Evolutionary conservation across 2,888 invertebrate species (phyloP), one percentile per base, ranked within the genome.

Genomic region (Chloromyia formosa): DNA sequence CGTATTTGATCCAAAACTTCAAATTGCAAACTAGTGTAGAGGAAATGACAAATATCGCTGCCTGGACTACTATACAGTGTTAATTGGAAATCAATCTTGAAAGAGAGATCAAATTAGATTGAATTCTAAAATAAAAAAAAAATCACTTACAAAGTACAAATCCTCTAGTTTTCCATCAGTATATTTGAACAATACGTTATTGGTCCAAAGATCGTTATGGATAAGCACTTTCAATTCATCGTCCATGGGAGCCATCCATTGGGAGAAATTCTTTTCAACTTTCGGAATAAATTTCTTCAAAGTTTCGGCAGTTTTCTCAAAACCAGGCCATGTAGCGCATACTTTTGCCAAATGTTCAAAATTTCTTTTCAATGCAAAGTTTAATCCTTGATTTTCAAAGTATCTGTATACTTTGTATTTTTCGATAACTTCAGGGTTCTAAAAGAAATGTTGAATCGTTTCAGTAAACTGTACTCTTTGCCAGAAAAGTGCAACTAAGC

Each of bases 161-260:
- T 87, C 85, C 56, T 80, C 78, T 7, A 86, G 80, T 23, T 81
- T 82, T 20, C 80, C 75, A 20, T 82, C 42, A 35, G 23, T 27
- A 27, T 69, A 69, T n/a, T 81, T 80, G 80, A 87, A 88, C 85
- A 88, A 85, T 78, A 88, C 86, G 78, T 88, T 88, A 75, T 87
- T 87, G n/a, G 86, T 83, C 88, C 88, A 88, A 1, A 87, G 81
- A 78, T 88, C 88, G 12, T 87, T 88, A 78, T 88, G 88, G 79
- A 87, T 87, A 53, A 88, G 80, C 12, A 88, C 87, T 20, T 86
- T 85, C 69, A 87, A 84, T 14, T 83, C 82, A 75, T 83, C 82
- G 0, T 80, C 75, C 14, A 75, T 77, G 0, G 80, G 77, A 2
- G 81, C 79, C 0, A 85, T 84, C 3, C 23, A 20, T 23, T 60